These are phyloP conservation scores for Mystacides longicornis DNA, from an alignment of 2,888 invertebrate genomes.

Conservation along the genomic window DNA sequence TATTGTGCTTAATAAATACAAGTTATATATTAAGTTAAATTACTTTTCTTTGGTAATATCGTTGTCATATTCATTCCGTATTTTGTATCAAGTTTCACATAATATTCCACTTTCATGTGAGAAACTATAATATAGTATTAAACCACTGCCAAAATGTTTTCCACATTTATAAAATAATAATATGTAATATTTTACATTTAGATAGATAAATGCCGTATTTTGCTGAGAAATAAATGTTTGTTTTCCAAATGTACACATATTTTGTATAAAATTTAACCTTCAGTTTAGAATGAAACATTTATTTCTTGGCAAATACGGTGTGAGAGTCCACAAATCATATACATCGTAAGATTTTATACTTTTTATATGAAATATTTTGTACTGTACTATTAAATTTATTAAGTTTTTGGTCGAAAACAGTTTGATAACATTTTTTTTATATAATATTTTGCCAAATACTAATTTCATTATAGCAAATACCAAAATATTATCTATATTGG, in stretches of 20 bases:
- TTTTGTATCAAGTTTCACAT: not conserved
- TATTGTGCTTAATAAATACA: not conserved
- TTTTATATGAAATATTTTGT: not conserved
- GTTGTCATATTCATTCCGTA: not conserved
- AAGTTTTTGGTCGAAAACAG: slow-evolving; percentile 1
- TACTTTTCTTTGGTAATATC: not conserved
- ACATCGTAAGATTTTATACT: not conserved
- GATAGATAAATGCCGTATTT: too few relatives aligned
- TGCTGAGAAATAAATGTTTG: too few relatives aligned
- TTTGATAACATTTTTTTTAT: not conserved
- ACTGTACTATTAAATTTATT: not conserved
- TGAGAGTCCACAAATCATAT: not conserved
- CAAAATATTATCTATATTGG: slow-evolving; percentile 18
- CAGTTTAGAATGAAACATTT: too few relatives aligned
- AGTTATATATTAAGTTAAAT: not conserved
- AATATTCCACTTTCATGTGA: too few relatives aligned
- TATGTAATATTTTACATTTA: too few relatives aligned
- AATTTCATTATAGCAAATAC: slow-evolving; percentile 1
- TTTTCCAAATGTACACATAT: too few relatives aligned
- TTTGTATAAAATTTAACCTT: too few relatives aligned
- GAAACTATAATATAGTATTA: not conserved
- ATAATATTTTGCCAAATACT: slow-evolving; percentile 7
- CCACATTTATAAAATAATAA: too few relatives aligned
- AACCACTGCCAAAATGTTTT: not conserved
- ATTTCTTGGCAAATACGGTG: too few relatives aligned